Evolutionary conservation across 2,113 vertebrate genomes (phyloP).

Genomic region (Emydocephalus ijimae): DNA sequence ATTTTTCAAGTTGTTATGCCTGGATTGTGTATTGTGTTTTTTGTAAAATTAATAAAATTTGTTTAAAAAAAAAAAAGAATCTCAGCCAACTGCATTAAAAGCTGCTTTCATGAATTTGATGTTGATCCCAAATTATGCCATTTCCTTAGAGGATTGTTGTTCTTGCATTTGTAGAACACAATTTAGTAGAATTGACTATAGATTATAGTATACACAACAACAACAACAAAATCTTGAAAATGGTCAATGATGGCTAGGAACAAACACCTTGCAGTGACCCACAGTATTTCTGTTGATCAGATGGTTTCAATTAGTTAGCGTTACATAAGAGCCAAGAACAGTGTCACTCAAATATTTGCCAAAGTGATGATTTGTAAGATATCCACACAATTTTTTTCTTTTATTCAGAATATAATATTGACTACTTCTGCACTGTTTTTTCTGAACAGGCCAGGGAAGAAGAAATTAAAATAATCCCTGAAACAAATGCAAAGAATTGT

Average conservation of each 20-base stretch:
- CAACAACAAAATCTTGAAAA: background rate
- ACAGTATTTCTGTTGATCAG: constrained; percentile 2
- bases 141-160: background rate
- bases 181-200: background rate
- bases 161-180: background rate
- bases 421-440: constrained; percentile 32
- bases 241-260: constrained; percentile 27
- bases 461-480: constrained; percentile 61
- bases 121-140: background rate
- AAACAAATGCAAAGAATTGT: constrained; percentile 25
- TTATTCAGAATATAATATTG: constrained; percentile 39
- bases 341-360: constrained; percentile 52
- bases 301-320: constrained; percentile 6
- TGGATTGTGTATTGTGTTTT: no score
- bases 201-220: constrained; percentile 20
- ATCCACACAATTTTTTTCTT: constrained; percentile 51
- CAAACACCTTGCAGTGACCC: constrained; percentile 24
- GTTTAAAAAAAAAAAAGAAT: no score
- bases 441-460: constrained; percentile 54
- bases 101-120: background rate
- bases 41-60: no score
- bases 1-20: no score
- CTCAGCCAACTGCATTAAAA: background rate
- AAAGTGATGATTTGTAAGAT: constrained; percentile 23
- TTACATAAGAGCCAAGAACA: constrained; percentile 50